Evolutionary conservation across 2,797 vertebrate species (phyloP).

Genomic region (Sciurus carolinensis): DNA sequence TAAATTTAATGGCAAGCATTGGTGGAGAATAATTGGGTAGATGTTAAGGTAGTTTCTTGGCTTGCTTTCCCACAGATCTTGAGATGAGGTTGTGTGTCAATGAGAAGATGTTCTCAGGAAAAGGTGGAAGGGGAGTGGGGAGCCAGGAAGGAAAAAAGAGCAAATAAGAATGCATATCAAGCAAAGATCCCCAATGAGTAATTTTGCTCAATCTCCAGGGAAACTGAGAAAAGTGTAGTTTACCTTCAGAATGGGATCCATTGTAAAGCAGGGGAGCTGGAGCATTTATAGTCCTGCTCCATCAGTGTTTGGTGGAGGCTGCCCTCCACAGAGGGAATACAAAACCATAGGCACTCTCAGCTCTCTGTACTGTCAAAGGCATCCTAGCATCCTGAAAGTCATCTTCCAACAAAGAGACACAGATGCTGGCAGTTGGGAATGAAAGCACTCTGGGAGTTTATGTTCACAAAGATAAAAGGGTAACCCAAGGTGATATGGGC

Average conservation of each 20-base stretch:
- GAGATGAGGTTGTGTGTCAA: slow-evolving; percentile 9
- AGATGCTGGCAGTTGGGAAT: background rate
- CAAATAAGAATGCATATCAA: background rate
- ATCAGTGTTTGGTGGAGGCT: background rate
- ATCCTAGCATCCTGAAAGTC: background rate
- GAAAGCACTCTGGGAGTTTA: background rate
- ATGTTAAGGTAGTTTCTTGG: background rate
- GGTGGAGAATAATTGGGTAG: background rate
- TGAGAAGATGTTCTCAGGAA: background rate
- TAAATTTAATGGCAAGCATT: background rate
- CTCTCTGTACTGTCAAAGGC: background rate
- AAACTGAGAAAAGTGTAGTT: background rate
- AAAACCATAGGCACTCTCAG: background rate
- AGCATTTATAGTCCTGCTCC: background rate
- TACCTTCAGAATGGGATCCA: background rate
- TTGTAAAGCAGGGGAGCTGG: background rate
- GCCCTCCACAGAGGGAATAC: background rate
- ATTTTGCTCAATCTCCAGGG: too few species aligned
- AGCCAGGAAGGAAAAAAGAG: background rate
- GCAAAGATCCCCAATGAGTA: background rate
- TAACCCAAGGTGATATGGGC: background rate
- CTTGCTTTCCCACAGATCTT: background rate
- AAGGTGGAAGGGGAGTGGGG: background rate
- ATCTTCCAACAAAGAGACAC: background rate
- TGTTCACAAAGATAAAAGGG: background rate